A percentile compares a stretch with the other conserved stretches of the same genome.
Conservation (phyloP, 2,113 vertebrate genomes). For the Scortum barcoo region DNA sequence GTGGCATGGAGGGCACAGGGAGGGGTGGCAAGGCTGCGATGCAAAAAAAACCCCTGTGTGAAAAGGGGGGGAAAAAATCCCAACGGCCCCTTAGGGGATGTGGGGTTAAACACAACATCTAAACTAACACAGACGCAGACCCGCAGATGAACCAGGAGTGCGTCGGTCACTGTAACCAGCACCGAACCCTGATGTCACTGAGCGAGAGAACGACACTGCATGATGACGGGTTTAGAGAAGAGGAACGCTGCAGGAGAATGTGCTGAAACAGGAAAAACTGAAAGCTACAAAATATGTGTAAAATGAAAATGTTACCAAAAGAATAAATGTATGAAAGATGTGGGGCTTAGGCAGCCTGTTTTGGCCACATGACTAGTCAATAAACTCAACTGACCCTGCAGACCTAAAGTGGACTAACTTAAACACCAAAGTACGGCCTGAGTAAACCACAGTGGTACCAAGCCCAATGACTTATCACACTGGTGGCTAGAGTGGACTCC, state of each 20-base stretch:
- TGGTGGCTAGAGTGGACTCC: slow-evolving; percentile 66
- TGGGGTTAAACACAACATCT: slow-evolving; percentile 70
- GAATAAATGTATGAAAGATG: background rate
- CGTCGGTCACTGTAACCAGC: slow-evolving; percentile 9
- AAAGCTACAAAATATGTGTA: slow-evolving; percentile 35
- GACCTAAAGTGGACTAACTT: slow-evolving; percentile 63
- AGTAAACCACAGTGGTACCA: slow-evolving; percentile 68
- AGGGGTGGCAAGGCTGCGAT: slow-evolving; percentile 43
- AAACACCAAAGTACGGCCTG: slow-evolving; percentile 61
- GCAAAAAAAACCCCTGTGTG: slow-evolving; percentile 11
- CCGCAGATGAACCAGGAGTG: slow-evolving; percentile 36
- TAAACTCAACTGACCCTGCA: slow-evolving; percentile 68
- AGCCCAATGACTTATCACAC: slow-evolving; percentile 79
- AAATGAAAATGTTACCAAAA: background rate
- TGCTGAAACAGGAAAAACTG: slow-evolving; percentile 1
- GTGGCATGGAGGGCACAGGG: slow-evolving; percentile 81
- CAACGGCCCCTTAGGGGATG: slow-evolving; percentile 42
- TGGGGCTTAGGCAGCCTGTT: slow-evolving; percentile 50
- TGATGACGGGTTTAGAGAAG: background rate
- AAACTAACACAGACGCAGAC: slow-evolving; percentile 57
- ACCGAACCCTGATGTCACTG: slow-evolving; percentile 17
- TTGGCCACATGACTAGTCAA: slow-evolving; percentile 41
- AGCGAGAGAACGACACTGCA: background rate
- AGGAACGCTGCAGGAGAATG: background rate
- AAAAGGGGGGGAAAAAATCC: slow-evolving; percentile 28